phyloP scores from a whole-genome alignment of 2,888 invertebrate species.

The Mesorhabditis sp. region DNA sequence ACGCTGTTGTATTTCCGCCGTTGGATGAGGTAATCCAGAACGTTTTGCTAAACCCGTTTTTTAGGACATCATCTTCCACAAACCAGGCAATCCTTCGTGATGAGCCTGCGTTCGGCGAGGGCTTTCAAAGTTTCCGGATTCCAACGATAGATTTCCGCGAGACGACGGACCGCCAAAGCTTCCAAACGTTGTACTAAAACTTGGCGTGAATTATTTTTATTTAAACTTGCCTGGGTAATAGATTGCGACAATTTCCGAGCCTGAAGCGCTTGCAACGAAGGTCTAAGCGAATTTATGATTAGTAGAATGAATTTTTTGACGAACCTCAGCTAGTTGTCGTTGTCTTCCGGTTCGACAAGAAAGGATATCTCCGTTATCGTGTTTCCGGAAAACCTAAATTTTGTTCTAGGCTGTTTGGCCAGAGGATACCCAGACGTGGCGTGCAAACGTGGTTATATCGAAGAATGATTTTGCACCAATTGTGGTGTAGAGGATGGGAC shows the following conservation, averaged over 20 bases:
- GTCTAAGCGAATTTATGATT: background rate
- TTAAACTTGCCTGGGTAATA: conserved; percentile 1
- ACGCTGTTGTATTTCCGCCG: background rate
- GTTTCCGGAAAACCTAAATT: background rate
- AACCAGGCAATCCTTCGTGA: background rate
- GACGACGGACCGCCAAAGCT: background rate
- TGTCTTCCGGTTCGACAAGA: background rate
- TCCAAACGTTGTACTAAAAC: background rate
- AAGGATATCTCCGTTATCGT: background rate
- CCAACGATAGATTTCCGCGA: background rate
- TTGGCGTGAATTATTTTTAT: background rate
- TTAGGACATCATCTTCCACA: background rate
- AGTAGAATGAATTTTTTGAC: background rate
- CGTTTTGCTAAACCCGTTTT: background rate
- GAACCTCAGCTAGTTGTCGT: conserved; percentile 1
- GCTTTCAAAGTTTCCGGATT: background rate
- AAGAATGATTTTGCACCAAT: background rate
- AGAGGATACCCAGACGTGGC: background rate
- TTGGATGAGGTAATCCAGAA: background rate
- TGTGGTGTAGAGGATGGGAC: background rate
- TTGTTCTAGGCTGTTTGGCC: background rate
- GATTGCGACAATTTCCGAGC: background rate
- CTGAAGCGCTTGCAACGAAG: background rate
- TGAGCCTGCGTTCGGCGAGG: background rate
- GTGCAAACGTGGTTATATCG: background rate